Evolutionary conservation across 2,888 invertebrate species (phyloP).

Genomic region (Stenchaetothrips biformis): DNA sequence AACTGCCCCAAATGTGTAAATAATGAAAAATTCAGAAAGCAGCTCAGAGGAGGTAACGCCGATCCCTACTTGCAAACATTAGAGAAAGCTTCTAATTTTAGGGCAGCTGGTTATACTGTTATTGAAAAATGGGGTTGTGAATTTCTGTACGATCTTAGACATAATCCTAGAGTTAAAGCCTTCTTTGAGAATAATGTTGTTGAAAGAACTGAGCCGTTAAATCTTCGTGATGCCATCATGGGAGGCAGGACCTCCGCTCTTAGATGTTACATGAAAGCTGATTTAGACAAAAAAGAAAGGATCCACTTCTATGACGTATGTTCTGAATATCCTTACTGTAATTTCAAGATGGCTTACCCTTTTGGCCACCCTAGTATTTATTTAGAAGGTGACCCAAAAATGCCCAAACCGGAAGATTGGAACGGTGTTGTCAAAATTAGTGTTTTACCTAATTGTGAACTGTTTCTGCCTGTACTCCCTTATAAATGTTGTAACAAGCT

Average conservation of each 20-base stretch:
- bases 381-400: not conserved
- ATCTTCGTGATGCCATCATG: not conserved
- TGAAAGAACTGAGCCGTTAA: not conserved
- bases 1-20: not conserved
- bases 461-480: not conserved
- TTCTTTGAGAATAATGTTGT: not conserved
- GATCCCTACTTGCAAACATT: not conserved
- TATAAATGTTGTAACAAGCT: not conserved
- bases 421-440: not conserved
- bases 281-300: not conserved
- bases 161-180: not conserved
- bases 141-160: too few relatives aligned
- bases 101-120: not conserved
- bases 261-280: not conserved
- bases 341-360: not conserved
- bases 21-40: not conserved
- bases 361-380: not conserved
- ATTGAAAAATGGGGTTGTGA: not conserved
- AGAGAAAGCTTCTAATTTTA: not conserved
- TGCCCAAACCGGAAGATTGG: not conserved
- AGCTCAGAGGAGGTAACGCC: not conserved
- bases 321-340: not conserved
- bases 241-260: not conserved
- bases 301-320: not conserved
- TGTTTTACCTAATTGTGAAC: not conserved